phyloP scores from a whole-genome alignment of 2,797 vertebrate genomes.

The Acanthis flammea region DNA sequence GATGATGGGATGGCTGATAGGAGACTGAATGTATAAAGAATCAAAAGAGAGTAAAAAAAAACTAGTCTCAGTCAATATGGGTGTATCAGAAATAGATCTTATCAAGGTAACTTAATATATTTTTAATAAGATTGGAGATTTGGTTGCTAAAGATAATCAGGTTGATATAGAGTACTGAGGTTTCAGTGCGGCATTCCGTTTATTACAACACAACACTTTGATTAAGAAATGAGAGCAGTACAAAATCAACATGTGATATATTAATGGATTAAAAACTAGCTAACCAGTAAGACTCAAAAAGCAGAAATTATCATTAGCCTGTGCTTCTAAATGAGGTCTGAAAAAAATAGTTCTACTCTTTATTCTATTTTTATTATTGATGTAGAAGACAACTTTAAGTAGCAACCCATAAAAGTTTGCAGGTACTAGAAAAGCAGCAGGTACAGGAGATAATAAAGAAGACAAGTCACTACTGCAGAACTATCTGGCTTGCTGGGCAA shows the following conservation, averaged over 20 bases:
- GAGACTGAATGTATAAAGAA: slow-evolving; percentile 2
- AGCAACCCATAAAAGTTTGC: neutral
- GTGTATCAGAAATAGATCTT: slow-evolving; percentile 41
- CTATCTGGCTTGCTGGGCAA: neutral
- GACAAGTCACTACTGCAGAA: neutral
- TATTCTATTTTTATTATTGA: neutral
- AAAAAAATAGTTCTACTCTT: neutral
- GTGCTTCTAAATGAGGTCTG: neutral
- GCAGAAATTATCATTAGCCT: neutral
- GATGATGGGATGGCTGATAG: slow-evolving; percentile 26
- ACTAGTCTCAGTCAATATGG: neutral
- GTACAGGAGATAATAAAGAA: neutral
- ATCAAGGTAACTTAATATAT: slow-evolving; percentile 54
- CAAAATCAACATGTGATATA: slow-evolving; percentile 21
- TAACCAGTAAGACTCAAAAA: neutral
- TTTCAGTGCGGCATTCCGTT: slow-evolving; percentile 9
- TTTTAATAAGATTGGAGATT: slow-evolving; percentile 61
- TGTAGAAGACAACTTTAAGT: neutral
- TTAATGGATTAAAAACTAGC: slow-evolving; percentile 9
- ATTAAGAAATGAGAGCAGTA: slow-evolving; percentile 23
- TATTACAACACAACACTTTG: slow-evolving; percentile 25
- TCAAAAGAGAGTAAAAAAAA: slow-evolving; percentile 21
- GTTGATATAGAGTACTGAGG: slow-evolving; percentile 19
- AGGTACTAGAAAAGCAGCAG: neutral
- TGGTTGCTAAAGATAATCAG: slow-evolving; percentile 38